Evolutionary conservation across 2,888 invertebrate species (phyloP), one percentile per base, ranked within the genome.

Genomic region (Druceiella hillmani): DNA sequence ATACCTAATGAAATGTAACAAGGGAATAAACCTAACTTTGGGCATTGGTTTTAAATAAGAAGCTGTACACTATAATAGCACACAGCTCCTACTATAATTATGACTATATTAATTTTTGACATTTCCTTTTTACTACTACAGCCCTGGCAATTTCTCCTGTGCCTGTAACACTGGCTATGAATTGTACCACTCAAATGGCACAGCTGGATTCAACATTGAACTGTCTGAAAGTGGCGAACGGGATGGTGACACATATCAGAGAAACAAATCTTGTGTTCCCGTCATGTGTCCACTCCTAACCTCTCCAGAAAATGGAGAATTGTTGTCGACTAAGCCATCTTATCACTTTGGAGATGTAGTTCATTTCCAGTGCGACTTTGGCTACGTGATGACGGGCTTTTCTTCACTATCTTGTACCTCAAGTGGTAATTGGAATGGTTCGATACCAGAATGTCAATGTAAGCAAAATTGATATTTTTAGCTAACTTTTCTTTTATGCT

Each of bases 201-300:
- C 94, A 0, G 90, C 93, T 43, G 93, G 92, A 9, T 92, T 83
- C 55, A 55, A 69, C 32, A 78, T 97, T 35, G 88, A 87, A 52
- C 66, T 71, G 37, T 81, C 81, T 1, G 97, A 98, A 69, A 83
- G 81, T 36, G 97, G 98, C 3, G 76, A 83, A 44, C 76, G 88
- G 41, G 90, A 93, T 53, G 92, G 91, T 1, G 95, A 97, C 56
- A 77, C 83, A 2, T 88, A 85, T 58, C 87, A 90, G 58, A 78
- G 84, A 50, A 94, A 95, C 59, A 95, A 97, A 67, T 89, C 94
- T 17, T 97, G 95, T 61, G 94, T 95, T 7, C 89, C 91, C 0
- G 77, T 92, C 2, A 89, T 91, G 88, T 94, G 93, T 50, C 87
- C 91, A 3, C 60, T 74, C 2, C 58, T 92, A 25, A 59, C 71